Base-by-base conservation (phyloP, 2,113 vertebrate genomes). In the Sinosuthora webbiana region DNA sequence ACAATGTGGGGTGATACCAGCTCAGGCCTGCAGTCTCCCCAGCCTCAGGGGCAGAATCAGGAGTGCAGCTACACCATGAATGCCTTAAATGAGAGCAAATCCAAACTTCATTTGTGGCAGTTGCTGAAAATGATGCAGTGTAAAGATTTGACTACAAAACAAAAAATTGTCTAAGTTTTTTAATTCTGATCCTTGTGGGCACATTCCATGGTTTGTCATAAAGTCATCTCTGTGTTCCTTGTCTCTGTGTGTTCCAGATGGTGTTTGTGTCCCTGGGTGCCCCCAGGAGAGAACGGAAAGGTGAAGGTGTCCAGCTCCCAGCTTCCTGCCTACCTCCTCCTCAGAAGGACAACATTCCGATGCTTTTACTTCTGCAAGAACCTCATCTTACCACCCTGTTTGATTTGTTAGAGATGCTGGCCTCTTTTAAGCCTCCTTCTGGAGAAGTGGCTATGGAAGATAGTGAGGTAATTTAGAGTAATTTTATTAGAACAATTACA, bases 301-400 rank as follows among this genome's bases (percentile, higher is more conserved):
- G 99, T 1, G 99, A 99, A 97, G 99, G 99, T 62, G 98, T 99
- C 74, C 99, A 99, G 96, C 98, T 99, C 79, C 99, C 99, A n/a
- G 99, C 99, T 4, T 99, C 99, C 50, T 99, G 99, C 86, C 97
- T 99, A 39, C 99, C 99, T 31, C 99, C 99, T 13, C 99, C 99
- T 45, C 99, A 99, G 97, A 99, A 99, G 97, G 99, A 99, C 95
- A 99, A 99, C 97, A 99, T 99, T 97, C 99, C 99, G 45, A 99
- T 99, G 99, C 98, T 99, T 88, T 96, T 99, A 90, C 99, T 99
- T 41, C 98, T 99, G 69, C 99, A 99, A 98, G 99, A 99, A 94
- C 99, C 99, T 17, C 99, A 99, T 95, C 99, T 99, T 94, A 99
- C 99, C 92, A 99, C 99, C 9, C 99, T 99, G 25, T 99, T 99